Conservation (phyloP, 2,797 vertebrate species). For the Danio jaintianensis region DNA sequence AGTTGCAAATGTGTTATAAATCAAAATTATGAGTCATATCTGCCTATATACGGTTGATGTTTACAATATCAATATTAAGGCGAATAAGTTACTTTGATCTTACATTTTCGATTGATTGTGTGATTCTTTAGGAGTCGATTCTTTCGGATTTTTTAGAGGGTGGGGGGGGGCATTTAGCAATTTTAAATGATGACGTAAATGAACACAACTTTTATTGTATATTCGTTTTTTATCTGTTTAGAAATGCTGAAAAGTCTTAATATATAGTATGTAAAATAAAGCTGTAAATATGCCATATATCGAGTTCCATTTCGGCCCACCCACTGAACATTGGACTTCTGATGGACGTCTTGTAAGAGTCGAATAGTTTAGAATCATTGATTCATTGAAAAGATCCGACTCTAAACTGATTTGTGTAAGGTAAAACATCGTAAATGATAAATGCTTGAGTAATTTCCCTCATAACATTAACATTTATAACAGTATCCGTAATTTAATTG, state of each 20-base stretch:
- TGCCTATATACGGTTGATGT: neutral
- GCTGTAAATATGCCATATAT: neutral
- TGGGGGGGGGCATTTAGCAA: neutral
- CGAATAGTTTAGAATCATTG: neutral
- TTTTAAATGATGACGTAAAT: neutral
- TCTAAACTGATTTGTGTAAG: neutral
- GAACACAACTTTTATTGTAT: too few species aligned
- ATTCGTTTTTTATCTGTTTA: too few species aligned
- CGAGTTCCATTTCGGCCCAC: too few species aligned
- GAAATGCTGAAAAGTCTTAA: neutral
- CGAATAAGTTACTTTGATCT: too few species aligned
- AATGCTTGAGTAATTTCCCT: neutral
- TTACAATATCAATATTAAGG: neutral
- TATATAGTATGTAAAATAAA: neutral
- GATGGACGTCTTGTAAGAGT: too few species aligned
- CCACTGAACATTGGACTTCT: too few species aligned
- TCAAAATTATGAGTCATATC: neutral
- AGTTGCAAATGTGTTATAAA: neutral
- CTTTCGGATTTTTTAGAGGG: neutral
- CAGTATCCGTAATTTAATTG: too few species aligned
- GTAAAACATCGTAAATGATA: neutral
- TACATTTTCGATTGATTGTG: neutral
- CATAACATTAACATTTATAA: neutral
- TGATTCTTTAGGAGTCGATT: neutral
- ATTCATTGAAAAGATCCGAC: neutral